Conservation (phyloP, 2,888 invertebrate species). For the Apotomis betuletana region DNA sequence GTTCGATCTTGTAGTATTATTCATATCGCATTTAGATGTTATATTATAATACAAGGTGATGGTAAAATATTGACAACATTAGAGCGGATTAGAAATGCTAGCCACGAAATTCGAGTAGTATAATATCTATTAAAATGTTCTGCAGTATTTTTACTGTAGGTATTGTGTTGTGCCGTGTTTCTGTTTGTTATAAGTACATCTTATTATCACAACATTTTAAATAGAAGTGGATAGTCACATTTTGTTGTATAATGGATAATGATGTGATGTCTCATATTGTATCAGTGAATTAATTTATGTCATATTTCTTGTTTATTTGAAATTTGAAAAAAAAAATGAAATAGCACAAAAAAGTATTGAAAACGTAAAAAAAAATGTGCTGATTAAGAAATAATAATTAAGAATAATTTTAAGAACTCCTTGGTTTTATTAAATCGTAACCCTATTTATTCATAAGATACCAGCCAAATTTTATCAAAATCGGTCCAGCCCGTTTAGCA, state of each 20-base stretch:
- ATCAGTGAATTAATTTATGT: slow-evolving; percentile 29
- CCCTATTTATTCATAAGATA: background rate
- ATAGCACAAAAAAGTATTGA: slow-evolving; percentile 48
- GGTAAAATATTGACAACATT: slow-evolving; percentile 22
- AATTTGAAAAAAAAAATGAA: slow-evolving; percentile 52
- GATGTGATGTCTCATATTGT: slow-evolving; percentile 13
- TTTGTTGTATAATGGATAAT: slow-evolving; percentile 25
- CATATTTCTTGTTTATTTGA: slow-evolving; percentile 49
- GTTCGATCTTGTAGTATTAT: slow-evolving; percentile 26
- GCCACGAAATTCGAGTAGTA: slow-evolving; percentile 18
- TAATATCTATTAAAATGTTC: slow-evolving; percentile 10
- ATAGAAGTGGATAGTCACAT: slow-evolving; percentile 23
- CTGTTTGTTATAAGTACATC: slow-evolving; percentile 17
- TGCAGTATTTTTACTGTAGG: slow-evolving; percentile 35
- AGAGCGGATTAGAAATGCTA: slow-evolving; percentile 36
- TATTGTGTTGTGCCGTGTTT: slow-evolving; percentile 32
- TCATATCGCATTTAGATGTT: slow-evolving; percentile 33
- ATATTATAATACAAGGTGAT: slow-evolving; percentile 31
- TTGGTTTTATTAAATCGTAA: slow-evolving; percentile 66
- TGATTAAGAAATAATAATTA: slow-evolving; percentile 65
- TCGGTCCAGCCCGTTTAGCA: no score
- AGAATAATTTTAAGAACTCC: slow-evolving; percentile 70
- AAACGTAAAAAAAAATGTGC: slow-evolving; percentile 56
- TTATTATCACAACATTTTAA: slow-evolving; percentile 16
- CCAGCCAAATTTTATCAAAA: no score